A percentile compares a stretch with the other conserved stretches of the same genome.
phyloP scores from a whole-genome alignment of 2,113 vertebrate genomes.

The Arothron firmamentum region DNA sequence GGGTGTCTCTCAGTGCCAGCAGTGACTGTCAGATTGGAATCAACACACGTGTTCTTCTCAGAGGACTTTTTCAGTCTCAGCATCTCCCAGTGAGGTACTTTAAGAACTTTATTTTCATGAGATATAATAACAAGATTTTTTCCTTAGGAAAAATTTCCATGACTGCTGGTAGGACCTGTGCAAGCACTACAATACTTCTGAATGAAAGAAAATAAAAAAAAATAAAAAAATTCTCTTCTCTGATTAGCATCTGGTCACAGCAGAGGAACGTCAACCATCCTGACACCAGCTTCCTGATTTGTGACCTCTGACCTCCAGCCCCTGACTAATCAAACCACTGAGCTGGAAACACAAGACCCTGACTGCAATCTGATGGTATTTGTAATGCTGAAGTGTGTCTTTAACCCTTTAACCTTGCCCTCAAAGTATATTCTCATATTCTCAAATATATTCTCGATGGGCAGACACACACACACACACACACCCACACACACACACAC shows the following conservation, averaged over 20 bases:
- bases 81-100: conserved; percentile 12
- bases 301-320: conserved; percentile 53
- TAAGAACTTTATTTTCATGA: conserved; percentile 20
- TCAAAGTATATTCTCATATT: conserved; percentile 15
- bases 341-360: conserved; percentile 59
- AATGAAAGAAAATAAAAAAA: conserved; percentile 4
- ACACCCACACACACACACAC: background rate
- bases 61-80: conserved; percentile 13
- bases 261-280: conserved; percentile 30
- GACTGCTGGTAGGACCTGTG: conserved; percentile 24
- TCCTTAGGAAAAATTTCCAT: background rate
- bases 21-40: conserved; percentile 28
- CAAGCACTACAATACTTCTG: conserved; percentile 11
- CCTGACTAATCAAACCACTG: conserved; percentile 62
- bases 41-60: conserved; percentile 7
- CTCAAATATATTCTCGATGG: background rate
- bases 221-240: conserved; percentile 29
- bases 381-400: conserved; percentile 49
- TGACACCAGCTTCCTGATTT: conserved; percentile 60
- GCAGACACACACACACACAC: conserved; percentile 5
- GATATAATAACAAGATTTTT: conserved; percentile 9
- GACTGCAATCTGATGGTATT: conserved; percentile 46
- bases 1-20: conserved; percentile 24
- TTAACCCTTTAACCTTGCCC: conserved; percentile 52
- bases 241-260: conserved; percentile 47